phyloP scores from a whole-genome alignment of 2,888 invertebrate species.

The Alloplasta piceator region DNA sequence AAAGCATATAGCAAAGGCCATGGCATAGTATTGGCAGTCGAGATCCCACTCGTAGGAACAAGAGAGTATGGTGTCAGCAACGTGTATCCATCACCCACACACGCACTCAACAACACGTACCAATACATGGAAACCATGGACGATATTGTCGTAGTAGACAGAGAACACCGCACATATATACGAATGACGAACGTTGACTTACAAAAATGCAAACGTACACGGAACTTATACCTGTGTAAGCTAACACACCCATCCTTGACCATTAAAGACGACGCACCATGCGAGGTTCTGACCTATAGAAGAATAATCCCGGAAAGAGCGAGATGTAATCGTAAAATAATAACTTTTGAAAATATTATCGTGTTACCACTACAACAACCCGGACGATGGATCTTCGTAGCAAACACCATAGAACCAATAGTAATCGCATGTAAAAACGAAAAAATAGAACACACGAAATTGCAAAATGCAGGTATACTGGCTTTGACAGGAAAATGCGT shows the following conservation, averaged over 20 bases:
- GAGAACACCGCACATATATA: neutral
- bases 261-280: constrained; percentile 13
- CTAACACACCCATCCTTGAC: neutral
- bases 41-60: neutral
- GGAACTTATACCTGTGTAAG: neutral
- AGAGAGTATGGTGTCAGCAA: neutral
- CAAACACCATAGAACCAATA: neutral
- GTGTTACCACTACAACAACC: constrained; percentile 1
- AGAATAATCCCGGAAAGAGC: neutral
- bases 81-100: constrained; percentile 6
- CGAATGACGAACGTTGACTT: neutral
- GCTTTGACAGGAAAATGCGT: constrained; percentile 27
- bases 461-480: constrained; percentile 13
- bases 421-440: neutral
- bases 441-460: neutral
- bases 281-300: constrained; percentile 1
- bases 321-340: neutral
- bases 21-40: constrained; percentile 1
- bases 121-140: constrained; percentile 10
- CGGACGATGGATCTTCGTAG: constrained; percentile 16
- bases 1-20: neutral
- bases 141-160: constrained; percentile 10
- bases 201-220: constrained; percentile 6
- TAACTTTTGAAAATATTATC: neutral
- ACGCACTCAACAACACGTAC: neutral